Percentiles rank a stretch among this genome's conserved stretches.
Conservation (phyloP, 2,113 vertebrate genomes). For the Noturus placidus region DNA sequence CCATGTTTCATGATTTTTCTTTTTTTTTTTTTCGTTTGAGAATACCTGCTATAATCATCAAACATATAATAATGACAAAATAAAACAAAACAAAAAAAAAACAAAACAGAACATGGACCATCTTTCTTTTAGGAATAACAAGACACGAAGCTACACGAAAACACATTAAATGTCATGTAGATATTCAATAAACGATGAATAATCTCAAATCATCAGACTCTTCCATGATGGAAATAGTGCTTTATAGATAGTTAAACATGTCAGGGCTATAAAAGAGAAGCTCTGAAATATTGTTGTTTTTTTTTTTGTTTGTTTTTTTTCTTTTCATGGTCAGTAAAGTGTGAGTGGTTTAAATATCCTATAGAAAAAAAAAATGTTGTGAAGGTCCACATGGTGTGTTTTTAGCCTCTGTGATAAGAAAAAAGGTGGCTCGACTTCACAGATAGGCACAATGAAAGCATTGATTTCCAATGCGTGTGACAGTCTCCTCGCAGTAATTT, state of each 20-base stretch:
- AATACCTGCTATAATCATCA: conserved; percentile 55
- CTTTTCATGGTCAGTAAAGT: conserved; percentile 62
- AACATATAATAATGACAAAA: conserved; percentile 75
- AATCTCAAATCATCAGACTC: conserved; percentile 36
- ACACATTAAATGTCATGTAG: conserved; percentile 63
- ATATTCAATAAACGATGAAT: conserved; percentile 57
- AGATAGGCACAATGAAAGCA: conserved; percentile 38
- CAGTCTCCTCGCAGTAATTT: conserved; percentile 52
- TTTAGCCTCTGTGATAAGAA: conserved; percentile 25
- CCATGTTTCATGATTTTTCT: conserved; percentile 66
- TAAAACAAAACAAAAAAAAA: conserved; percentile 72
- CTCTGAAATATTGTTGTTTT: conserved; percentile 8
- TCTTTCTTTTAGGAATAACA: conserved; percentile 59
- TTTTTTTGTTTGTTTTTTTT: conserved; percentile 26
- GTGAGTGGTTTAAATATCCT: conserved; percentile 77
- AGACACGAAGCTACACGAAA: conserved; percentile 52
- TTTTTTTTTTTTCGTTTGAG: conserved; percentile 25
- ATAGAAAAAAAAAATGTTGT: conserved; percentile 57
- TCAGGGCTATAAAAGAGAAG: conserved; percentile 40
- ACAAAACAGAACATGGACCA: conserved; percentile 67
- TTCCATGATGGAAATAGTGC: conserved; percentile 23
- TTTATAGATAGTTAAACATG: conserved; percentile 60
- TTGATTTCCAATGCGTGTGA: conserved; percentile 53
- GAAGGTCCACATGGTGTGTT: conserved; percentile 32
- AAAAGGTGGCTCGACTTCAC: conserved; percentile 14